Evolutionary conservation across 2,888 invertebrate species (phyloP), one percentile per base, ranked within the genome.

Genomic region (Drymonia ruficornis): DNA sequence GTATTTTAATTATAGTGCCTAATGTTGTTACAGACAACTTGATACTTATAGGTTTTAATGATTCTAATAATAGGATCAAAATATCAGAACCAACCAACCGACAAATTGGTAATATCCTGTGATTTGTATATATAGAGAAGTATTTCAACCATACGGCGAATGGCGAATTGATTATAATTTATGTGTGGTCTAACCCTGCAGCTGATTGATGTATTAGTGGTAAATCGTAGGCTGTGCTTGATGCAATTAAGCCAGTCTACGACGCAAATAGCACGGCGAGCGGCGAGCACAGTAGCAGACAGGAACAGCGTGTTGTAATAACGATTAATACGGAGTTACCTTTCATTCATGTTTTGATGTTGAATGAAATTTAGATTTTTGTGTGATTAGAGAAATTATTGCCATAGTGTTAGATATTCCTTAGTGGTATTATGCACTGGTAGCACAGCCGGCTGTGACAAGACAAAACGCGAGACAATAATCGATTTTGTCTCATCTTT

Each of bases 231-330:
- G 47, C 48, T 15, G 29, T n/a, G 40, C 13, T 40, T 51, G 50
- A 50, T 48, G 50, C 44, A 55, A 55, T 48, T 48, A 51, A 55
- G 34, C 34, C 43, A 44, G 36, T 48, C 48, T 48, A 44, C 47
- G 42, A 50, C 50, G 48, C 50, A 47, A 53, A 54, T 43, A 29
- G 19, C 47, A 29, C 47, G 12, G 23, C 23, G 23, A 23, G 23
- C 7, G n/a, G 6, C 23, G 40, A 42, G 29, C 49, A 45, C 45
- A 45, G 49, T 23, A 54, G 45, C 23, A 15, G 40, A 45, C 28
- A 13, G 16, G 47, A 34, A 18, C 34, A 18, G 16, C 16, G 16
- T 40, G 40, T 3, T 16, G 16, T 9, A 40, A 40, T 16, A 16
- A 16, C 15, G 11, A 40, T 38, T 38, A 15, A 31, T 31, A 11